Evolutionary conservation across 2,888 invertebrate species (phyloP).

Genomic region (Yponomeuta cagnagella): DNA sequence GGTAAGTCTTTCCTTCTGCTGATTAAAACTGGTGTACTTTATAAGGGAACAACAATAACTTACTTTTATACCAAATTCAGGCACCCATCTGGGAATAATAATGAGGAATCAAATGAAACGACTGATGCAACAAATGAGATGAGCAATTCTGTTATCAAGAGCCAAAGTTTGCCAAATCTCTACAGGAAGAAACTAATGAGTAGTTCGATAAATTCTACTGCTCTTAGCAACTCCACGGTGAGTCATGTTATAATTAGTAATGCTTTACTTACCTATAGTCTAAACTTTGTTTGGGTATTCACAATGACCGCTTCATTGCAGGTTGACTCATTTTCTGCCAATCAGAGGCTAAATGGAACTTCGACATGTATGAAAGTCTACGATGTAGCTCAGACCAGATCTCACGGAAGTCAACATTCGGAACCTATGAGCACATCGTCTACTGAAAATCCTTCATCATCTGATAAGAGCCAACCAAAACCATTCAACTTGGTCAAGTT

Average conservation of each 20-base stretch:
- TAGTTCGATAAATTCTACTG: slow-evolving; percentile 71
- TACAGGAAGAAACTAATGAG: slow-evolving; percentile 72
- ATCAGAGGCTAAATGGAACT: slow-evolving; percentile 62
- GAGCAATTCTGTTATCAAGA: slow-evolving; percentile 79
- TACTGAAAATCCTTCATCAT: slow-evolving; percentile 65
- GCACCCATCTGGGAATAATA: slow-evolving; percentile 87
- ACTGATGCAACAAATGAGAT: slow-evolving; percentile 75
- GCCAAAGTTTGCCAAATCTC: slow-evolving; percentile 88
- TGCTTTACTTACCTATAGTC: neutral
- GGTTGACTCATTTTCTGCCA: slow-evolving; percentile 69
- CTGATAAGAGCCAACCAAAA: slow-evolving; percentile 75
- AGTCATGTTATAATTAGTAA: slow-evolving; percentile 30
- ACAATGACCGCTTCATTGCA: slow-evolving; percentile 33
- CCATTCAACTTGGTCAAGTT: slow-evolving; percentile 89
- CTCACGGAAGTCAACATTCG: slow-evolving; percentile 64
- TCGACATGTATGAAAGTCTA: slow-evolving; percentile 68
- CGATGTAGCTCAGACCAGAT: slow-evolving; percentile 63
- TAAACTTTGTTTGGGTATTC: neutral
- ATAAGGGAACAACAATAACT: neutral
- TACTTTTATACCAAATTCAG: slow-evolving; percentile 44
- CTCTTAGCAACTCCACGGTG: slow-evolving; percentile 83
- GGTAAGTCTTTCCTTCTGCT: slow-evolving; percentile 52
- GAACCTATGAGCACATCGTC: slow-evolving; percentile 73
- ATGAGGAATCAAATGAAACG: slow-evolving; percentile 75
- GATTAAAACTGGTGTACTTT: slow-evolving; percentile 19